Evolutionary conservation across 2,113 vertebrate species (phyloP), one percentile per base, ranked within the genome.

Genomic region (Leptosomus discolor): DNA sequence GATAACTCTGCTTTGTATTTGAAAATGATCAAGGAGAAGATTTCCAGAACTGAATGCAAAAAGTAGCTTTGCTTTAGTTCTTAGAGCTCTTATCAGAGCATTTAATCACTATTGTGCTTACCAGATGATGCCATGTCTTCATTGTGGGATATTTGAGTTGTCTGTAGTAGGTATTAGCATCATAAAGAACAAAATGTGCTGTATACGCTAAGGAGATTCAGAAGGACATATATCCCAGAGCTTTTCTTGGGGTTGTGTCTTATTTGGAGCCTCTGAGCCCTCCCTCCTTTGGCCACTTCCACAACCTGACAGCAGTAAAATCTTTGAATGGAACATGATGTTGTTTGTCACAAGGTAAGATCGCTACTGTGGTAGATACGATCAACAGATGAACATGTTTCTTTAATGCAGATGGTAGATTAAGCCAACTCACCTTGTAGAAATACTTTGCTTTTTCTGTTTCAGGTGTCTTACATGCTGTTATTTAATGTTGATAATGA

Each of bases 1-100:
- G 53, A 48, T 77, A 94, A 69, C 81, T 88, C 56, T 76, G 36
- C 45, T 95, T 95, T 94, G 54, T 88, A 53, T 69, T 85, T 70
- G 60, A 50, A 43, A 10, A 30, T 32, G 46, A 67, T 65, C 13
- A 85, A 65, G 50, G 32, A 48, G 74, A 84, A 80, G 29, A 53
- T 67, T 78, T 63, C 37, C 51, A 60, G 64, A 92, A 74, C 0
- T 48, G 57, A 90, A 23, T 54, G 15, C 51, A 65, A 56, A 64
- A 67, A 57, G 85, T 80, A 71, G 69, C 41, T 75, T n/a, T 85
- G 84, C 80, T 56, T 57, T 79, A 82, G 71, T 77, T 75, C 48
- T 17, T 26, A 7, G 26, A 65, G 54, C 56, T 90, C 65, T 65
- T 60, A 27, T 3, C 6, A 30, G 76, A 85, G 17, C 36, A 41